A percentile compares a stretch with the other conserved stretches of the same genome.
Evolutionary conservation across 2,797 vertebrate species (phyloP).

Genomic region (Acropternis orthonyx): DNA sequence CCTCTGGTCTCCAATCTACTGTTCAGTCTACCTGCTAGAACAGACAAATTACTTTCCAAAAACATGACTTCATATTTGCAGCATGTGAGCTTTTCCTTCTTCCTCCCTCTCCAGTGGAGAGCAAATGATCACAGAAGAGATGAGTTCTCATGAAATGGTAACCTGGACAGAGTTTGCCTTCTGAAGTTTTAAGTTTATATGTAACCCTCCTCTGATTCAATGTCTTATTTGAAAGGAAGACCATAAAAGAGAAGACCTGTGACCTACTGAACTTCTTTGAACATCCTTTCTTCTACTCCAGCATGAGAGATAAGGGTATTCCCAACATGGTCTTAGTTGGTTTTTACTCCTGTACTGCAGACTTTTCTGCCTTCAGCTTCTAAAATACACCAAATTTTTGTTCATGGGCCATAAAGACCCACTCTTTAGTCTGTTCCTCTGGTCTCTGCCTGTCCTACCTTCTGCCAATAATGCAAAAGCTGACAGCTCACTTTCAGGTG

Average conservation of each 20-base stretch:
- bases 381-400: neutral
- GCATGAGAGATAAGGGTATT: neutral
- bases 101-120: neutral
- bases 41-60: neutral
- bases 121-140: neutral
- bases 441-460: neutral
- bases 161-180: neutral
- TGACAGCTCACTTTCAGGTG: neutral
- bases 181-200: neutral
- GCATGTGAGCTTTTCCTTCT: neutral
- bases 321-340: fast-evolving
- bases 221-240: neutral
- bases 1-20: neutral
- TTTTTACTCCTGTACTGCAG: neutral
- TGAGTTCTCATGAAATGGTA: neutral
- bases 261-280: neutral
- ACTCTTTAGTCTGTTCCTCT: neutral
- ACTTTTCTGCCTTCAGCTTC: neutral
- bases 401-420: neutral
- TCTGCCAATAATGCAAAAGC: neutral
- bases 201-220: neutral
- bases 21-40: neutral
- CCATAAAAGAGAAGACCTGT: neutral
- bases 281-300: neutral
- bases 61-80: neutral